Evolutionary conservation across 2,797 vertebrate species (phyloP).

Genomic region (Aythya fuligula): DNA sequence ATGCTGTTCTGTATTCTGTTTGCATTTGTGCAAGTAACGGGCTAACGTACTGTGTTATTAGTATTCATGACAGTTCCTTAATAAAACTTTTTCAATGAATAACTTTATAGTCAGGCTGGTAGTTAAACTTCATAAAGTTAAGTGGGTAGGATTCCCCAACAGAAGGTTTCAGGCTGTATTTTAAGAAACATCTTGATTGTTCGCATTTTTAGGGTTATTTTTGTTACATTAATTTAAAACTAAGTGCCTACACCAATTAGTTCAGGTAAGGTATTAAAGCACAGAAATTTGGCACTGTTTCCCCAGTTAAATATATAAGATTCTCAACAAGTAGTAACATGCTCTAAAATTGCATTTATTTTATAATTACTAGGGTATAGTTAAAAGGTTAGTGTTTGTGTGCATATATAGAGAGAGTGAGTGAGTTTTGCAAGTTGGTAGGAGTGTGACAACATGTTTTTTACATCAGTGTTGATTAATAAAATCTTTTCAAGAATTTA

Average conservation of each 20-base stretch:
- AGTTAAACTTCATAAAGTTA: constrained; percentile 59
- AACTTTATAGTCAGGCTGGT: constrained; percentile 38
- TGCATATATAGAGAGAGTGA: not conserved
- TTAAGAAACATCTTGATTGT: constrained; percentile 44
- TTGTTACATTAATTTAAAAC: constrained; percentile 49
- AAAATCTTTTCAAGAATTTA: not conserved
- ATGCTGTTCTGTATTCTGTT: not conserved
- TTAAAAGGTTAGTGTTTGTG: not conserved
- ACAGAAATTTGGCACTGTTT: constrained; percentile 42
- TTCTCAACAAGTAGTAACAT: not conserved
- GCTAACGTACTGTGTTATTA: constrained; percentile 16
- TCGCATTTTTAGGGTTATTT: constrained; percentile 56
- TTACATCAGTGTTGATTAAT: not conserved
- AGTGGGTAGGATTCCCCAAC: constrained; percentile 36
- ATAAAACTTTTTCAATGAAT: constrained; percentile 55
- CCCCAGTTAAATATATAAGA: not conserved
- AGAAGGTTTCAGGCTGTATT: constrained; percentile 52
- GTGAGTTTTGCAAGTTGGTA: not conserved
- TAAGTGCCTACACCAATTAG: constrained; percentile 49
- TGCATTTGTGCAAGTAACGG: constrained; percentile 28
- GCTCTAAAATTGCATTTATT: constrained; percentile 16
- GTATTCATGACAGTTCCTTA: constrained; percentile 50
- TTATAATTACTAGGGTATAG: not conserved
- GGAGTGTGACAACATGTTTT: not conserved
- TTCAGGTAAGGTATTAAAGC: constrained; percentile 47